phyloP scores from a whole-genome alignment of 2,888 invertebrate genomes.

The Agelastica alni region DNA sequence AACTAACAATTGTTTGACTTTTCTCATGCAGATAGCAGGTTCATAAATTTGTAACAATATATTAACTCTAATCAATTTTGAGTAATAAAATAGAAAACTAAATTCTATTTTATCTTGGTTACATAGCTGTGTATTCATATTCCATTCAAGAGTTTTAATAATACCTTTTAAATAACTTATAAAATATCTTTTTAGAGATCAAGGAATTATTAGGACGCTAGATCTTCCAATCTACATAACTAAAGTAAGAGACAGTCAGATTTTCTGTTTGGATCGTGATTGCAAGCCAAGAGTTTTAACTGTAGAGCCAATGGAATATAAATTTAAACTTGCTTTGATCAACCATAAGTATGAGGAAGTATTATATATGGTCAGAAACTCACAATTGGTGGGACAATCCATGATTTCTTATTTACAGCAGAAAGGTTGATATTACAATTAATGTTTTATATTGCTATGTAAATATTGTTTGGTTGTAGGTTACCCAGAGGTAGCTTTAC shows the following conservation, averaged over 20 bases:
- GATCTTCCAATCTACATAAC: conserved; percentile 98
- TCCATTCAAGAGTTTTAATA: too few species aligned
- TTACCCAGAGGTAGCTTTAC: conserved; percentile 97
- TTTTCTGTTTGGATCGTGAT: conserved; percentile 94
- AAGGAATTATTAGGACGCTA: conserved; percentile 96
- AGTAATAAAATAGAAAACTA: too few species aligned
- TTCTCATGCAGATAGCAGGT: too few species aligned
- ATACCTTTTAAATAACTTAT: too few species aligned
- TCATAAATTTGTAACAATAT: too few species aligned
- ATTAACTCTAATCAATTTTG: too few species aligned
- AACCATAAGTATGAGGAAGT: conserved; percentile 96
- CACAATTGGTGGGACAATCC: conserved; percentile 96
- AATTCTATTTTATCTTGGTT: too few species aligned
- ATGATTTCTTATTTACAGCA: conserved; percentile 98
- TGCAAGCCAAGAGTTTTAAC: conserved; percentile 86
- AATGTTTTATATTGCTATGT: too few species aligned
- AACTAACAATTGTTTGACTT: too few species aligned
- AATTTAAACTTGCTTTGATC: conserved; percentile 95
- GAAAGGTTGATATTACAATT: conserved; percentile 64
- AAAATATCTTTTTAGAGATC: conserved; percentile 74
- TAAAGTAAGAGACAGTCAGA: conserved; percentile 84
- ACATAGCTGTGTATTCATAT: too few species aligned
- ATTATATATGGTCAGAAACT: conserved; percentile 91
- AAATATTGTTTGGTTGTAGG: conserved; percentile 54
- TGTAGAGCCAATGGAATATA: conserved; percentile 97